phyloP scores from a whole-genome alignment of 2,113 vertebrate species.

The Lanius collurio region DNA sequence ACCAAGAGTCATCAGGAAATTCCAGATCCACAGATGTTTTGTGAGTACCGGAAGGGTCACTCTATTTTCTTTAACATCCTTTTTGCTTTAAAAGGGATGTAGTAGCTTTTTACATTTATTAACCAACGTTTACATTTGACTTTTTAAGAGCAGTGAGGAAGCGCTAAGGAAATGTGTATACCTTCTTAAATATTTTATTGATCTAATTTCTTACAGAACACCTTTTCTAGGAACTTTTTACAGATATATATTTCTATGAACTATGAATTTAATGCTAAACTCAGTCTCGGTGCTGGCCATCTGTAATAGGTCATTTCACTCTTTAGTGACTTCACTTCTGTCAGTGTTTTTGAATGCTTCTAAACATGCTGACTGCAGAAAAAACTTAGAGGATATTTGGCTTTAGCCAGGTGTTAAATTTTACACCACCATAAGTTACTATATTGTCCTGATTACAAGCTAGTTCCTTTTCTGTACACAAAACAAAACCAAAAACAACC shows the following conservation, averaged over 20 bases:
- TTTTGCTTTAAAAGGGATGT: not conserved
- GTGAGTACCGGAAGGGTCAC: not conserved
- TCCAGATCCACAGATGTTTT: constrained; percentile 18
- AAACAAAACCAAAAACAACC: not conserved
- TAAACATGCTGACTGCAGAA: not conserved
- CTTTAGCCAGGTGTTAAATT: not conserved
- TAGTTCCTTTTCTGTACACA: not conserved
- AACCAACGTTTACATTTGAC: not conserved
- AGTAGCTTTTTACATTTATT: not conserved
- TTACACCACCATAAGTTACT: not conserved
- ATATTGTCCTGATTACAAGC: not conserved
- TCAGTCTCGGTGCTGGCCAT: not conserved
- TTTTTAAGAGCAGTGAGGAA: not conserved
- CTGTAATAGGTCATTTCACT: not conserved
- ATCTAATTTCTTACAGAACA: not conserved
- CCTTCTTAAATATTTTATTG: not conserved
- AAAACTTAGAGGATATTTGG: not conserved
- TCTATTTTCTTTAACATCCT: not conserved
- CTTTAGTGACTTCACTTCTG: not conserved
- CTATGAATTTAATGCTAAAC: not conserved
- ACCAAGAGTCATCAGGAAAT: constrained; percentile 12
- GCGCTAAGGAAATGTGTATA: not conserved
- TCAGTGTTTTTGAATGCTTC: not conserved
- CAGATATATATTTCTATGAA: not conserved
- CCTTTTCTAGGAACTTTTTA: not conserved